Evolutionary conservation across 1,140 invertebrate species (phyloP).

Genomic region (Leucophenga varia): DNA sequence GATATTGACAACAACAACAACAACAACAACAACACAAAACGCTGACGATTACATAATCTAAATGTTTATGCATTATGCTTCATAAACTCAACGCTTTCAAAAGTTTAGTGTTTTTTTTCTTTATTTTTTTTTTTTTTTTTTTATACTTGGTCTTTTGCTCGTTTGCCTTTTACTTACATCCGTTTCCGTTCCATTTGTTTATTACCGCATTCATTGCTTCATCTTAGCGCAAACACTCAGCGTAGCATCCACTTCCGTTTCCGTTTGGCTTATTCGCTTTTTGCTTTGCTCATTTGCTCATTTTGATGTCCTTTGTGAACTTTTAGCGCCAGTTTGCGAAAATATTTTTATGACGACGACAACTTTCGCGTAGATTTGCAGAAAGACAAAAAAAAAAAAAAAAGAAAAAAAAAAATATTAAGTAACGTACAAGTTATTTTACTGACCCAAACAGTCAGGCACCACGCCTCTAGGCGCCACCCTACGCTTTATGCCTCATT

Average conservation of each 20-base stretch:
- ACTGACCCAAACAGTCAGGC: no score
- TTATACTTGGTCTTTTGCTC: not conserved
- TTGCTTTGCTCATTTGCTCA: no score
- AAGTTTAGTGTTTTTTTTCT: conserved; percentile 7
- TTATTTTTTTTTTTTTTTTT: not conserved
- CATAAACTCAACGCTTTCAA: conserved; percentile 25
- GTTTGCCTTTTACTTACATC: no score
- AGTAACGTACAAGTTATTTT: no score
- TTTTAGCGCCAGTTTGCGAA: conserved; percentile 43
- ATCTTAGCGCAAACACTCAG: conserved; percentile 19
- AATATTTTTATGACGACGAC: conserved; percentile 53
- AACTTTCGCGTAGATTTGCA: conserved; percentile 52
- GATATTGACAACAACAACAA: no score
- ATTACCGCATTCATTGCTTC: conserved; percentile 49
- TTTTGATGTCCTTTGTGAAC: no score
- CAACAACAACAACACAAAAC: no score
- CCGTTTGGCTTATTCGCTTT: not conserved
- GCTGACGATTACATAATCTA: conserved; percentile 47
- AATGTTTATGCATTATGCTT: conserved; percentile 53
- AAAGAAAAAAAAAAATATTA: no score
- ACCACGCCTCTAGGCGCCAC: no score
- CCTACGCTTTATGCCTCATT: no score
- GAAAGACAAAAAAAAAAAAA: conserved; percentile 23
- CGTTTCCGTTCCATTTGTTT: conserved; percentile 42
- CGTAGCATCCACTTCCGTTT: not conserved